phyloP scores from a whole-genome alignment of 37 sponge, comb jelly and placozoan genomes.

The Halisarca cf. caerulea region DNA sequence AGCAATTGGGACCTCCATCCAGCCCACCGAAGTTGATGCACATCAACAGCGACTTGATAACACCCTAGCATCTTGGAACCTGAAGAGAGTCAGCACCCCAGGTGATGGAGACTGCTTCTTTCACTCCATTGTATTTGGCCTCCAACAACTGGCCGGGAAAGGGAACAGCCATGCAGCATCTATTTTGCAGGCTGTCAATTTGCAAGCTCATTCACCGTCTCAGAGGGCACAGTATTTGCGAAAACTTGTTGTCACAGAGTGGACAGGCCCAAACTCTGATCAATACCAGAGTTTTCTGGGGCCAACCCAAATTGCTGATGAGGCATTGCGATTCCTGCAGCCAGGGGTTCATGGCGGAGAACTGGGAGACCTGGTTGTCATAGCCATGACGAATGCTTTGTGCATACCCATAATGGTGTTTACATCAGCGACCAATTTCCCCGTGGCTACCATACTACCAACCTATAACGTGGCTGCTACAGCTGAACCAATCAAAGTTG shows the following conservation, averaged over 20 bases:
- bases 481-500: neutral
- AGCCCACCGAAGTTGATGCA: neutral
- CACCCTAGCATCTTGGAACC: slow-evolving; percentile 18
- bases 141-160: neutral
- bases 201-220: neutral
- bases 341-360: neutral
- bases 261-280: slow-evolving; percentile 25
- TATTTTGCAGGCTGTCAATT: neutral
- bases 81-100: neutral
- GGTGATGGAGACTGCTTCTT: slow-evolving; percentile 48
- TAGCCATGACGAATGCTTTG: slow-evolving; percentile 13
- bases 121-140: slow-evolving; percentile 1
- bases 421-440: slow-evolving; percentile 3
- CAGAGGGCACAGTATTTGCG: neutral
- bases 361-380: slow-evolving; percentile 2
- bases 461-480: neutral
- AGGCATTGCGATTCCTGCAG: neutral
- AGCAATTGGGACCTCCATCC: neutral
- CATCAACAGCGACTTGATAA: neutral
- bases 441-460: neutral
- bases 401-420: slow-evolving; percentile 8
- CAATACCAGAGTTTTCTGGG: slow-evolving; percentile 34
- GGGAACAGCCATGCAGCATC: neutral
- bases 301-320: neutral
- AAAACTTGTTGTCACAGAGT: slow-evolving; percentile 18